Percentiles rank a stretch among this genome's conserved stretches.
phyloP scores from a whole-genome alignment of 2,113 vertebrate genomes.

The Dasyprocta punctata region DNA sequence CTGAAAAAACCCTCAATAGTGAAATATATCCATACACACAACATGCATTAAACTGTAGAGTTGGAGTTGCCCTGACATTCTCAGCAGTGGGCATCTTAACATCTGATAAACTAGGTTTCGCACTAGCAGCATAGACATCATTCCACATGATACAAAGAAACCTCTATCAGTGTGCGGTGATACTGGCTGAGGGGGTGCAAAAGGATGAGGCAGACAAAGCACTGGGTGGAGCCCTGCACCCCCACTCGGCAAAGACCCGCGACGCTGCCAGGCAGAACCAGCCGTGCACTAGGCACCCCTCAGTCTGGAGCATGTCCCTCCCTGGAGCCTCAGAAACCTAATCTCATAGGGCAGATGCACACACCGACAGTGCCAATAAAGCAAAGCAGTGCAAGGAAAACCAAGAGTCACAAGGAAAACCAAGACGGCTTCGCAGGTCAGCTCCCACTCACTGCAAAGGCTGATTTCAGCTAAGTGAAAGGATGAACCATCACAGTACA shows the following conservation, averaged over 20 bases:
- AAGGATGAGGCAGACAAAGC: constrained; percentile 13
- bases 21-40: neutral
- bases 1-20: neutral
- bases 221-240: neutral
- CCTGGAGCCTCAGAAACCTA: neutral
- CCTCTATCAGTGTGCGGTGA: neutral
- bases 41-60: neutral
- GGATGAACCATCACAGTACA: neutral
- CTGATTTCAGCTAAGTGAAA: neutral
- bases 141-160: neutral
- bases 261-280: constrained; percentile 1
- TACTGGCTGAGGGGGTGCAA: neutral
- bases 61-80: neutral
- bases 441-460: constrained; percentile 4
- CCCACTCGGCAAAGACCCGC: neutral
- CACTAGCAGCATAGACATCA: constrained; percentile 19
- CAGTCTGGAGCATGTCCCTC: neutral
- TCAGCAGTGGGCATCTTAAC: neutral
- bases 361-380: neutral
- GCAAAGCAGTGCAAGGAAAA: neutral
- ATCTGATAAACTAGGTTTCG: constrained; percentile 32
- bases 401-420: constrained; percentile 17
- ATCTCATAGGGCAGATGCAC: neutral
- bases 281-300: neutral
- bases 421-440: constrained; percentile 20